phyloP scores from a whole-genome alignment of 2,113 vertebrate genomes.

The Ondatra zibethicus region DNA sequence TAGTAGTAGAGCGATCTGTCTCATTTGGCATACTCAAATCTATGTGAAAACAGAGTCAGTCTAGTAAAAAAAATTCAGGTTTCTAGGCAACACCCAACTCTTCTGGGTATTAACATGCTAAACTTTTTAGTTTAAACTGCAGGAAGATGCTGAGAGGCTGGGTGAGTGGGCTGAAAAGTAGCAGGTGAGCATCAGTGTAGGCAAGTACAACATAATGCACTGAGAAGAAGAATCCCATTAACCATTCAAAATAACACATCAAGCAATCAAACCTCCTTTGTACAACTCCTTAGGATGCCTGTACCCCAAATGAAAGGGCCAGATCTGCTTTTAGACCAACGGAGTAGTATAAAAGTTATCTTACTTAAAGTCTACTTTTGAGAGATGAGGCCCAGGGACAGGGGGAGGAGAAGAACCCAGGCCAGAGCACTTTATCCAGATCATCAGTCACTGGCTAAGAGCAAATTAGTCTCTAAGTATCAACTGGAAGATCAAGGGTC shows the following conservation, averaged over 20 bases:
- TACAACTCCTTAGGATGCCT: slow-evolving; percentile 61
- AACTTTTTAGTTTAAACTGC: slow-evolving; percentile 70
- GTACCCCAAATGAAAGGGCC: slow-evolving; percentile 46
- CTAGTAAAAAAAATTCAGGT: slow-evolving; percentile 73
- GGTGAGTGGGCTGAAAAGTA: slow-evolving; percentile 72
- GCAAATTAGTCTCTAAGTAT: not conserved
- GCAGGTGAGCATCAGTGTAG: slow-evolving; percentile 74
- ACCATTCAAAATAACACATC: slow-evolving; percentile 72
- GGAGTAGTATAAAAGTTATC: slow-evolving; percentile 27
- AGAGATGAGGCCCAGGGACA: not conserved
- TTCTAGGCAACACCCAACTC: slow-evolving; percentile 69
- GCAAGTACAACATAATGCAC: slow-evolving; percentile 74
- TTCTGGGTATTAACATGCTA: slow-evolving; percentile 71
- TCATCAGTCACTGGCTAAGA: not conserved
- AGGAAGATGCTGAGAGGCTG: slow-evolving; percentile 70
- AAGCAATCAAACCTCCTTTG: slow-evolving; percentile 68
- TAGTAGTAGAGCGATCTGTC: slow-evolving; percentile 7
- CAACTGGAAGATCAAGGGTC: not conserved
- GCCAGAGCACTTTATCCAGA: not conserved
- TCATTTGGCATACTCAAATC: slow-evolving; percentile 53
- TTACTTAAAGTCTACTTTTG: not conserved
- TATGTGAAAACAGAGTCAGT: slow-evolving; percentile 52
- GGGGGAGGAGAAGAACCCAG: not conserved
- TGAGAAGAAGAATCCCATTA: slow-evolving; percentile 71
- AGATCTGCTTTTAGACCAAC: slow-evolving; percentile 49